phyloP scores from a whole-genome alignment of 2,888 invertebrate species.

The Schrankia costaestrigalis region DNA sequence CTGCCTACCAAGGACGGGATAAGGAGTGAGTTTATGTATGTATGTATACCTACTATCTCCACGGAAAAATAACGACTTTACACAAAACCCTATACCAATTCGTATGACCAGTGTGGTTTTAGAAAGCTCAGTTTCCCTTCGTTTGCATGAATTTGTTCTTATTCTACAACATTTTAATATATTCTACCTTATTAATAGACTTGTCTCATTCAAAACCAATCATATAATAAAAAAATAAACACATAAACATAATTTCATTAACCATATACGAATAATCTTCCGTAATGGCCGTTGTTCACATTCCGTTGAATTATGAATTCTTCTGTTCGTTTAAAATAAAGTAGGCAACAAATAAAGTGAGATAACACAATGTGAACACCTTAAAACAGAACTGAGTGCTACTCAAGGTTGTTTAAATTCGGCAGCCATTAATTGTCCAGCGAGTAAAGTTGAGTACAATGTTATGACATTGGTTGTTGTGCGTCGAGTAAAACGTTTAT shows the following conservation, averaged over 20 bases:
- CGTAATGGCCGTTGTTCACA: constrained; percentile 22
- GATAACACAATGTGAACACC: constrained; percentile 40
- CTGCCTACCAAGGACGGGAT: no score
- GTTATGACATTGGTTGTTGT: constrained; percentile 49
- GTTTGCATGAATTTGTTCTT: no score
- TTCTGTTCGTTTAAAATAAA: constrained; percentile 31
- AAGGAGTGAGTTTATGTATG: no score
- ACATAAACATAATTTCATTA: not conserved
- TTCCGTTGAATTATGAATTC: constrained; percentile 31
- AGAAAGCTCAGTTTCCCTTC: no score
- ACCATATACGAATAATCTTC: constrained; percentile 5
- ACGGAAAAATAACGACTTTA: no score
- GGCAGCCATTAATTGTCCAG: constrained; percentile 40
- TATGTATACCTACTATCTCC: no score
- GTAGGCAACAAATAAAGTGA: constrained; percentile 36
- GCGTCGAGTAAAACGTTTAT: constrained; percentile 18
- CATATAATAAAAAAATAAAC: not conserved
- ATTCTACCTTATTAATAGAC: no score
- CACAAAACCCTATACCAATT: no score
- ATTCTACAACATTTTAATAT: no score
- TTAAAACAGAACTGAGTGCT: constrained; percentile 45
- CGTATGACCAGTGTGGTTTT: no score
- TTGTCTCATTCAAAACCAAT: not conserved
- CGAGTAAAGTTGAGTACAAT: constrained; percentile 25
- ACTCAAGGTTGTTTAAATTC: constrained; percentile 66